Evolutionary conservation across 2,797 vertebrate species (phyloP).

Genomic region (Numenius phaeopus): DNA sequence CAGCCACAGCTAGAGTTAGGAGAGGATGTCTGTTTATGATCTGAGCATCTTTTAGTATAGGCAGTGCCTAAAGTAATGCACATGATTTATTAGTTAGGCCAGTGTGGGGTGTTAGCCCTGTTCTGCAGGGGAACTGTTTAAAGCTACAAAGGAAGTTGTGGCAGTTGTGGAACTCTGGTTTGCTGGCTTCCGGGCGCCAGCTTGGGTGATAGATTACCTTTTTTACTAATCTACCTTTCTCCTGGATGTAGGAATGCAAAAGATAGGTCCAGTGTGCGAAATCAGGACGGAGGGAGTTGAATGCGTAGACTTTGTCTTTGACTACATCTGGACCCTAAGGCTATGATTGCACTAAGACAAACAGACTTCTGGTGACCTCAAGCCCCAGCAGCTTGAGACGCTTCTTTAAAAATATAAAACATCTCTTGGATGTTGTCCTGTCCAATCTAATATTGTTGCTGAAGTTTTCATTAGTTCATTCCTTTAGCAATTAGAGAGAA

Average conservation of each 20-base stretch:
- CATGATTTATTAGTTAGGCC: neutral
- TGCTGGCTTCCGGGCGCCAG: neutral
- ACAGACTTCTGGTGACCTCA: slow-evolving; percentile 22
- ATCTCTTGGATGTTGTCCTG: neutral
- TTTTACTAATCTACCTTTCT: neutral
- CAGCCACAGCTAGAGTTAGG: neutral
- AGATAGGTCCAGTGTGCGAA: neutral
- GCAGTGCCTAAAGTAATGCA: neutral
- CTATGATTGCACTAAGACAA: neutral
- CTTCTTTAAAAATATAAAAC: slow-evolving; percentile 18
- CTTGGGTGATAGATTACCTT: neutral
- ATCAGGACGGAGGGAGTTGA: neutral
- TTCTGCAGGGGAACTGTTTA: slow-evolving; percentile 11
- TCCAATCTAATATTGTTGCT: slow-evolving; percentile 19
- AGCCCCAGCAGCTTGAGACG: neutral
- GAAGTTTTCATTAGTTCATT: slow-evolving; percentile 42
- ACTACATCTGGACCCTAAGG: neutral
- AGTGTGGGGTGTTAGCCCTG: neutral
- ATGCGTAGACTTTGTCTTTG: neutral
- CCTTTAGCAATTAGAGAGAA: slow-evolving; percentile 52
- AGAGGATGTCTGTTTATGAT: neutral
- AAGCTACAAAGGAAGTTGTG: neutral
- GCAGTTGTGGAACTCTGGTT: slow-evolving; percentile 17
- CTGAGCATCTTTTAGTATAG: slow-evolving; percentile 25
- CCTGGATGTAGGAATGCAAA: neutral